These are phyloP conservation scores for Platysternon megacephalum DNA, from an alignment of 2,113 vertebrate genomes.

Conservation along the genomic window DNA sequence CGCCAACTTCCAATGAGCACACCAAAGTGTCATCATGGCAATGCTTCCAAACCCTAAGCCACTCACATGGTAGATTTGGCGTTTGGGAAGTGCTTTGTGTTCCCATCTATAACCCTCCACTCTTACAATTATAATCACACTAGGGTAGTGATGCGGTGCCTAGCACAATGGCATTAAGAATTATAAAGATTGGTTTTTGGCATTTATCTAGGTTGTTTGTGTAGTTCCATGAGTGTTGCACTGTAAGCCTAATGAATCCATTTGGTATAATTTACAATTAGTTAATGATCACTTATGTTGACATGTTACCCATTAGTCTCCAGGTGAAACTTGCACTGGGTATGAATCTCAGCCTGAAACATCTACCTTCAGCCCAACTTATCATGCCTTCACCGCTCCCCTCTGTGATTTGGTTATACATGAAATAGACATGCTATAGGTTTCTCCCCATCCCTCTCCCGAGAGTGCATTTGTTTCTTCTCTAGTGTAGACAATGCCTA, in stretches of 20 bases:
- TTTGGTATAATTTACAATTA: constrained; percentile 39
- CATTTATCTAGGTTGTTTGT: neutral
- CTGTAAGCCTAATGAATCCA: constrained; percentile 31
- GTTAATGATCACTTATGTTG: constrained; percentile 32
- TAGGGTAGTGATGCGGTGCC: neutral
- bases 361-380: neutral
- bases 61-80: neutral
- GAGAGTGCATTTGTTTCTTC: neutral
- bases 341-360: constrained; percentile 16
- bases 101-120: neutral
- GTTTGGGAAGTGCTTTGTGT: no score
- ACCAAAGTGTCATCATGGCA: neutral
- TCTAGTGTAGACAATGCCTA: neutral
- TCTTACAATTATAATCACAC: neutral
- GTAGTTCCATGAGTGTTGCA: neutral
- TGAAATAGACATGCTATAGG: neutral
- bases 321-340: constrained; percentile 6
- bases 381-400: accelerated
- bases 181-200: neutral
- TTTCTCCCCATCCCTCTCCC: accelerated
- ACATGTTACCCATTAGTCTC: constrained; percentile 42
- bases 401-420: neutral
- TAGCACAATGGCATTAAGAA: neutral
- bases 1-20: accelerated
- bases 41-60: neutral